Evolutionary conservation across 1,140 invertebrate species (phyloP).

Genomic region (Drosophila tristis): DNA sequence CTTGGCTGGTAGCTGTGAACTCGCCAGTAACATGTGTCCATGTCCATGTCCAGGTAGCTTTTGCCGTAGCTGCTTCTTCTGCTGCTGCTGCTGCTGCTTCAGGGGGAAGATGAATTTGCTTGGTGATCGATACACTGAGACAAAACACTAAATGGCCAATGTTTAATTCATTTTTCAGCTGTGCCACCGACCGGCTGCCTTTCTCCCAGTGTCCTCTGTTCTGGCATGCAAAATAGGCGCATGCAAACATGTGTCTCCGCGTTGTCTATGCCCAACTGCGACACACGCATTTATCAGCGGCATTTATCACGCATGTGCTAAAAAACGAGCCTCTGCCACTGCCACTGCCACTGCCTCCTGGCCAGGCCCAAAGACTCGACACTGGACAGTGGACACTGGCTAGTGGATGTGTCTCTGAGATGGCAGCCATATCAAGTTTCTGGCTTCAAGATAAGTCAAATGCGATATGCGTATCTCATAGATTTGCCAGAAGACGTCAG

Average conservation of each 20-base stretch:
- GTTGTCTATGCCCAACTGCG: constrained; percentile 73
- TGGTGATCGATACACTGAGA: constrained; percentile 27
- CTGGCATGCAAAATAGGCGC: constrained; percentile 64
- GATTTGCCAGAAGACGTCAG: constrained; percentile 60
- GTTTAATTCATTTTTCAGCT: background rate
- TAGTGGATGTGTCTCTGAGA: constrained; percentile 8
- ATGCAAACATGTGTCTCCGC: constrained; percentile 81
- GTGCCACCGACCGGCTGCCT: background rate
- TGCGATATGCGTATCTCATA: constrained; percentile 81
- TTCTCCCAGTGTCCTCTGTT: constrained; percentile 23
- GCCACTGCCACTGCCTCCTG: constrained; percentile 10
- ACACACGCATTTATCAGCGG: constrained; percentile 79
- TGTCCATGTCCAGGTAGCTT: constrained; percentile 57
- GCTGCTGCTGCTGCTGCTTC: background rate
- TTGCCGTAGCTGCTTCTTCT: constrained; percentile 48
- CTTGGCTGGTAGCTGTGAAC: constrained; percentile 55
- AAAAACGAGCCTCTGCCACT: constrained; percentile 1
- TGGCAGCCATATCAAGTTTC: constrained; percentile 72
- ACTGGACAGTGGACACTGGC: background rate
- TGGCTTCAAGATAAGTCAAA: constrained; percentile 75
- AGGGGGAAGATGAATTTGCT: constrained; percentile 37
- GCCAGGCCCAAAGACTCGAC: background rate
- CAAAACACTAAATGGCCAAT: background rate
- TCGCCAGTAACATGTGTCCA: constrained; percentile 72
- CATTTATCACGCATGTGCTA: constrained; percentile 71